Percentiles rank a stretch among this genome's conserved stretches.
These are phyloP conservation scores for Mirounga angustirostris DNA, from an alignment of 2,113 vertebrate genomes.

Conservation along the genomic window DNA sequence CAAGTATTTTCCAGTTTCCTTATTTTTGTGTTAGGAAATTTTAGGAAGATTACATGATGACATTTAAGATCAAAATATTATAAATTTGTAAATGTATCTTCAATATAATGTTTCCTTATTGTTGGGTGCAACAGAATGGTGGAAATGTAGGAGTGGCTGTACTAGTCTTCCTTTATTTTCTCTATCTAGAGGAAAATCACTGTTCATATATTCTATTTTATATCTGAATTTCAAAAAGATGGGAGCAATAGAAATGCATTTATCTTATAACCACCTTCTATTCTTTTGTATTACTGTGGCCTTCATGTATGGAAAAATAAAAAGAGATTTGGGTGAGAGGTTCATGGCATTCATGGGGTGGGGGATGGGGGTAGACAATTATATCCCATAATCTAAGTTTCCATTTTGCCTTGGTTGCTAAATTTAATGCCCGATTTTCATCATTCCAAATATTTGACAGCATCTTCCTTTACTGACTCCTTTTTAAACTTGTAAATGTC, in stretches of 20 bases:
- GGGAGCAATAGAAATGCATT: neutral
- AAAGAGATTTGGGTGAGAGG: neutral
- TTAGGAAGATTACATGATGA: neutral
- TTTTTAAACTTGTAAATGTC: neutral
- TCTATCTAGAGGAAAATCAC: neutral
- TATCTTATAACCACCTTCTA: neutral
- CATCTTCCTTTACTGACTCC: neutral
- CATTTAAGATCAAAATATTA: conserved; percentile 45
- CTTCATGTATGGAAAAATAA: neutral
- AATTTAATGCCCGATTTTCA: neutral
- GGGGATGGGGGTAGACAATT: neutral
- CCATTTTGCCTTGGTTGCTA: neutral
- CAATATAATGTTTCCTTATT: neutral
- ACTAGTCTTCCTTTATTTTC: neutral
- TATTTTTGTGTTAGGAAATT: neutral
- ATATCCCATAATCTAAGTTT: neutral
- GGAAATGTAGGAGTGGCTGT: neutral
- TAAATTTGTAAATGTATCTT: neutral
- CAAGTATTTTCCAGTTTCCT: conserved; percentile 10
- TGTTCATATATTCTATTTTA: neutral
- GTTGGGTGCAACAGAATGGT: neutral
- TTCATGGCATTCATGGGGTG: neutral
- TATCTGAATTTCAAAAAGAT: neutral
- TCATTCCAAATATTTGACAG: neutral
- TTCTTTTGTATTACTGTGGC: neutral